Conservation (phyloP, 2,888 invertebrate species). For the Drosophila vallismaia region DNA sequence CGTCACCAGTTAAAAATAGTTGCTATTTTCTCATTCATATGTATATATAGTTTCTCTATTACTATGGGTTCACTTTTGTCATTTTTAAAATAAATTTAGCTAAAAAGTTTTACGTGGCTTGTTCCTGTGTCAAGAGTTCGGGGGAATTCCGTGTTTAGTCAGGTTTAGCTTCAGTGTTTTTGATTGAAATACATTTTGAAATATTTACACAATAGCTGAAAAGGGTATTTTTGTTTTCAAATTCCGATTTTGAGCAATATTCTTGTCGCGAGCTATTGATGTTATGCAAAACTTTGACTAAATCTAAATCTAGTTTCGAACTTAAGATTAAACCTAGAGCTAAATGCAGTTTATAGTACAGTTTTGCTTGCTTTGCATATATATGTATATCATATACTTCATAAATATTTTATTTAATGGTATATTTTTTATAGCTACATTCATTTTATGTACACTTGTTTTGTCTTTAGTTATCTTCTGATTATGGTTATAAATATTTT, state of each 20-base stretch:
- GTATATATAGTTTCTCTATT: slow-evolving; percentile 44
- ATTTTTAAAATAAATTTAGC: slow-evolving; percentile 75
- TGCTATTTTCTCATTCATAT: slow-evolving; percentile 51
- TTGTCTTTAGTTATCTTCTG: slow-evolving; percentile 14
- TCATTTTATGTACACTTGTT: slow-evolving; percentile 59
- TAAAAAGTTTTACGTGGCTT: slow-evolving; percentile 77
- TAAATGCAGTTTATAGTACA: slow-evolving; percentile 76
- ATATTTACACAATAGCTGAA: slow-evolving; percentile 68
- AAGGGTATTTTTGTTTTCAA: slow-evolving; percentile 33
- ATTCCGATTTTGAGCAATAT: slow-evolving; percentile 40
- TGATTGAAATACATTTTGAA: slow-evolving; percentile 61
- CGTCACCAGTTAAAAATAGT: slow-evolving; percentile 75
- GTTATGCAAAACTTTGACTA: slow-evolving; percentile 50
- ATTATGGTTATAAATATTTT: slow-evolving; percentile 49
- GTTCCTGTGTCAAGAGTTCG: slow-evolving; percentile 40
- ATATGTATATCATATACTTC: slow-evolving; percentile 42
- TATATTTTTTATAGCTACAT: slow-evolving; percentile 52
- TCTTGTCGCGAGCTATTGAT: slow-evolving; percentile 40
- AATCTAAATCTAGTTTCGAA: slow-evolving; percentile 70
- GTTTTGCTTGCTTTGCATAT: slow-evolving; percentile 57
- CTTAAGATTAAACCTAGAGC: slow-evolving; percentile 60
- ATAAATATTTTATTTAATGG: slow-evolving; percentile 47
- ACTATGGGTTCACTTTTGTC: slow-evolving; percentile 54
- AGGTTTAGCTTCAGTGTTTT: slow-evolving; percentile 48
- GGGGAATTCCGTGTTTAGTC: slow-evolving; percentile 50